phyloP scores from a whole-genome alignment of 2,113 vertebrate species.

The Catharus minimus region DNA sequence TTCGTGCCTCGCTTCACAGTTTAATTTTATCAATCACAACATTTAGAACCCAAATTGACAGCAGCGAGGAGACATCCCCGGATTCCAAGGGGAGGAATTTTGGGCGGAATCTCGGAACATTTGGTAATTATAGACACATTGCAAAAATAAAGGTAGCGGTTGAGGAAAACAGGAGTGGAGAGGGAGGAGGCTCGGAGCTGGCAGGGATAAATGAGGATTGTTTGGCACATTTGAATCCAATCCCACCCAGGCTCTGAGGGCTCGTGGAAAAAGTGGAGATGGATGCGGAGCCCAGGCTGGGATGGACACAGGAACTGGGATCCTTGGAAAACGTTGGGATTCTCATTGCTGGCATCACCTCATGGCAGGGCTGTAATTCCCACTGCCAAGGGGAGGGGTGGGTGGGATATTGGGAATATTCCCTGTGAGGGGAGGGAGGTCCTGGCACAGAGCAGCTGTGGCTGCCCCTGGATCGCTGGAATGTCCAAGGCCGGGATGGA shows the following conservation, averaged over 20 bases:
- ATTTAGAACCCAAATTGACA: constrained; percentile 55
- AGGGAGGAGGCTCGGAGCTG: constrained; percentile 48
- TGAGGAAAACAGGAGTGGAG: constrained; percentile 55
- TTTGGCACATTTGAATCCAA: constrained; percentile 33
- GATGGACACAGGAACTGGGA: rapidly evolving
- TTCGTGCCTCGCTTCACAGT: constrained; percentile 53
- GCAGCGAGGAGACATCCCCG: constrained; percentile 47
- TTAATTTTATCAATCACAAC: constrained; percentile 72
- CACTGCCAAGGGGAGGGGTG: background rate
- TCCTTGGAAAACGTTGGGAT: rapidly evolving
- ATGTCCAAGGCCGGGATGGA: no score
- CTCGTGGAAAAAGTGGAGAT: background rate
- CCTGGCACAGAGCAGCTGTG: background rate
- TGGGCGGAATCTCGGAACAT: constrained; percentile 51
- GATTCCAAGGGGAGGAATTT: constrained; percentile 60
- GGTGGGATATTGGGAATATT: background rate
- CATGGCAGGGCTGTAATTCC: rapidly evolving
- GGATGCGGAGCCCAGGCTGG: background rate
- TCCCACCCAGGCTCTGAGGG: background rate
- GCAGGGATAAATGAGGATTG: constrained; percentile 56
- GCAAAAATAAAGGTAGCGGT: constrained; percentile 71
- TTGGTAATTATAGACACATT: constrained; percentile 76
- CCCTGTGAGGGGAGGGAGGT: background rate
- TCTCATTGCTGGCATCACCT: rapidly evolving
- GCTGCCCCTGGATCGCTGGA: no score